Conservation (phyloP, 2,888 invertebrate species). For the Saturnia pavonia region DNA sequence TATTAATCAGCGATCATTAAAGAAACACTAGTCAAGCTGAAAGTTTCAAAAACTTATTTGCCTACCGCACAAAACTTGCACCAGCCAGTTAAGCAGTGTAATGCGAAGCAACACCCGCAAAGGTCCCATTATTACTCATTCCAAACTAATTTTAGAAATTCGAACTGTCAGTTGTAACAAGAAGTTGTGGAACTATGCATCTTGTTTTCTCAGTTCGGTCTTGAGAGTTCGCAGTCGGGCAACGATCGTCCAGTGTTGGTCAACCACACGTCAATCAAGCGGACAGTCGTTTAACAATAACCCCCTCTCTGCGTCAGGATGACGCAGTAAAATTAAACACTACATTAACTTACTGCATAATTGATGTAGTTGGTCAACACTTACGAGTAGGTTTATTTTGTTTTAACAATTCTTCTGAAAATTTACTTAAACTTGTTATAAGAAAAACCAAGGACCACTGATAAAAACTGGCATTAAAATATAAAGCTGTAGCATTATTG, state of each 20-base stretch:
- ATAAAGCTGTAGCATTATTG: neutral
- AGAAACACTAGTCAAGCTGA: neutral
- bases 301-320: constrained; percentile 1
- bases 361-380: constrained; percentile 2
- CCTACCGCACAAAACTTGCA: neutral
- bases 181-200: constrained; percentile 53
- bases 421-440: neutral
- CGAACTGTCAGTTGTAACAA: constrained; percentile 49
- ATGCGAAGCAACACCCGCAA: constrained; percentile 3
- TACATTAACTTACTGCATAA: constrained; percentile 7
- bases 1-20: neutral
- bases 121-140: constrained; percentile 42
- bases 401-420: neutral
- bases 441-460: neutral
- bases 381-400: neutral
- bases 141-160: constrained; percentile 59
- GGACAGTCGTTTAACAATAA: constrained; percentile 52
- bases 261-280: constrained; percentile 73
- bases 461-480: neutral
- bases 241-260: constrained; percentile 64
- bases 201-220: constrained; percentile 43
- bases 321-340: constrained; percentile 7
- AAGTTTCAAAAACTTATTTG: neutral
- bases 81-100: neutral
- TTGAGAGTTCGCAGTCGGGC: constrained; percentile 43